Conservation (phyloP, 2,888 invertebrate species). For the Drosophila monieri region DNA sequence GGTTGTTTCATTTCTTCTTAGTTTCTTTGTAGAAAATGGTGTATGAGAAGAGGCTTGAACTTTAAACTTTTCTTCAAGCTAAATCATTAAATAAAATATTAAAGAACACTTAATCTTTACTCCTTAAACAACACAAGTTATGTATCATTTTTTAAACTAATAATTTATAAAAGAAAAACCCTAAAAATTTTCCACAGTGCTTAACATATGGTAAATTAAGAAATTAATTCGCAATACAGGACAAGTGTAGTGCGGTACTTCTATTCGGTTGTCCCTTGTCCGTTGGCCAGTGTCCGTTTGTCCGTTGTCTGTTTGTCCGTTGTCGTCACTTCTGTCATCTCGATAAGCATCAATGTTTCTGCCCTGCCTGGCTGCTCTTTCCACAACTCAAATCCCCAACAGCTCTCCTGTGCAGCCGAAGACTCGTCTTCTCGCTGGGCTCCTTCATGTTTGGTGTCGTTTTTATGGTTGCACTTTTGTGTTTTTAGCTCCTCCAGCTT, state of each 20-base stretch:
- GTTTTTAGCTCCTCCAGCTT: slow-evolving; percentile 52
- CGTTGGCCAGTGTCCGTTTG: slow-evolving; percentile 1
- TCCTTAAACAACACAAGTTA: no score
- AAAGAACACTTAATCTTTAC: no score
- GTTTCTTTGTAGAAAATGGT: background rate
- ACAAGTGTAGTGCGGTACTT: slow-evolving; percentile 42
- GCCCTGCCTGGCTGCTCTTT: slow-evolving; percentile 52
- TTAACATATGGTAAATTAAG: slow-evolving; percentile 61
- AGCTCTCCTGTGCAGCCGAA: background rate
- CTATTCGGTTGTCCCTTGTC: slow-evolving; percentile 23
- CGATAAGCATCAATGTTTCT: slow-evolving; percentile 82
- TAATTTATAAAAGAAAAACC: no score
- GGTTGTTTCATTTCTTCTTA: background rate
- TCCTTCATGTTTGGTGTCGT: slow-evolving; percentile 71
- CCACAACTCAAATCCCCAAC: slow-evolving; percentile 28
- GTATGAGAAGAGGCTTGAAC: no score
- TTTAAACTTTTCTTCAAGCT: no score
- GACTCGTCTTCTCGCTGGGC: slow-evolving; percentile 20
- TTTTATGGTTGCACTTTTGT: slow-evolving; percentile 80
- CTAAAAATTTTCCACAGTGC: background rate
- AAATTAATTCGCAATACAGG: slow-evolving; percentile 65
- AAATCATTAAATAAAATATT: background rate
- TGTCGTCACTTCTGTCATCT: slow-evolving; percentile 74
- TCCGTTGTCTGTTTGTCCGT: slow-evolving; percentile 26
- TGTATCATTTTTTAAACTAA: no score